These are phyloP conservation scores for Marmota monax DNA, from an alignment of 2,113 vertebrate species.

Conservation along the genomic window DNA sequence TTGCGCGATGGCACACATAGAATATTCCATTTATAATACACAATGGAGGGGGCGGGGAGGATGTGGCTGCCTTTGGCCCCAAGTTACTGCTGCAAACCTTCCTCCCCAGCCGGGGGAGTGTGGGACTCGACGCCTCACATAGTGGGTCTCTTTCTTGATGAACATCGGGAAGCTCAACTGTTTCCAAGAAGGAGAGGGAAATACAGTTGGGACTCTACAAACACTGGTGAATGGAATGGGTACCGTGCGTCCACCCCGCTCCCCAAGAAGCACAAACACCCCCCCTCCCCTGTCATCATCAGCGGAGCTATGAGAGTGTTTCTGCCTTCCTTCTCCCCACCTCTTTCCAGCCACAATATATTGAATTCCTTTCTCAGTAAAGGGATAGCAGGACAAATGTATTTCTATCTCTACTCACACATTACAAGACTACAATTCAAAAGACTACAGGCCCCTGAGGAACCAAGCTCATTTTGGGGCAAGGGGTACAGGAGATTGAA, in stretches of 20 bases:
- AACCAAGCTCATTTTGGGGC: background rate
- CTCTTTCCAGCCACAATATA: background rate
- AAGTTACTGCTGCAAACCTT: background rate
- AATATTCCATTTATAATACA: background rate
- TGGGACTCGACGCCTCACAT: background rate
- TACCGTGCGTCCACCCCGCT: too few relatives aligned
- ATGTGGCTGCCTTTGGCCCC: background rate
- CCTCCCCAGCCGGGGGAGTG: background rate
- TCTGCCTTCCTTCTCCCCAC: too few relatives aligned
- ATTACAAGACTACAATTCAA: background rate
- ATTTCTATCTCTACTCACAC: background rate
- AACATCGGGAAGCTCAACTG: background rate
- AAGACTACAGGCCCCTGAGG: background rate
- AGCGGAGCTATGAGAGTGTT: accelerated
- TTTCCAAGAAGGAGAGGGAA: background rate
- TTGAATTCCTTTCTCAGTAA: background rate
- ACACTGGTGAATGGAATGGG: too few relatives aligned
- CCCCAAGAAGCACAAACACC: accelerated
- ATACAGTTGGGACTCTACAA: background rate
- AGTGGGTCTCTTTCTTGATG: background rate
- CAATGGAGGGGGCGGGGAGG: background rate
- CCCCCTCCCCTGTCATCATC: background rate
- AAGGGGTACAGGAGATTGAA: too few relatives aligned
- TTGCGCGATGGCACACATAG: background rate
- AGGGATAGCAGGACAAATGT: background rate